These are phyloP conservation scores for Drosophila nannoptera DNA, from an alignment of 1,140 invertebrate genomes.

Conservation along the genomic window DNA sequence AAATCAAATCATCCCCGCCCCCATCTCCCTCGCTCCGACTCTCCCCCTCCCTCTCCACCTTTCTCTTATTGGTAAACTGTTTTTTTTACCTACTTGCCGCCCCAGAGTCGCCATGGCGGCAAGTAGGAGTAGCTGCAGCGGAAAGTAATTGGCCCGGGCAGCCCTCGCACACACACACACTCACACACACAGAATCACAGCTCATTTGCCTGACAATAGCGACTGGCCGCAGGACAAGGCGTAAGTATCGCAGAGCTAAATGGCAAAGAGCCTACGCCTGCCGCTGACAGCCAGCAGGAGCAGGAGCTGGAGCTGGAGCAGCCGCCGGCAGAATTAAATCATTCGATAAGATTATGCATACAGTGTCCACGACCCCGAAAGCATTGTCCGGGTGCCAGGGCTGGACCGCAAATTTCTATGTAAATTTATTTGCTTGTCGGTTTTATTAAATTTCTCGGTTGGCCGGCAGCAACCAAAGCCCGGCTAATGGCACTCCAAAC, in stretches of 20 bases:
- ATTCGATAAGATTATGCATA: slow-evolving; percentile 73
- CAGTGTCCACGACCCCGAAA: slow-evolving; percentile 36
- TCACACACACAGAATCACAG: slow-evolving; percentile 12
- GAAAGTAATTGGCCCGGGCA: slow-evolving; percentile 32
- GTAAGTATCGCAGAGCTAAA: slow-evolving; percentile 39
- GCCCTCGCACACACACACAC: slow-evolving; percentile 9
- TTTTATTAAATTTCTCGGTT: slow-evolving; percentile 65
- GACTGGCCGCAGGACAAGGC: slow-evolving; percentile 16
- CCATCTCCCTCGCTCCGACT: too few species aligned
- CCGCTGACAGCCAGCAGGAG: slow-evolving; percentile 22
- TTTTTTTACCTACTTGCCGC: background rate
- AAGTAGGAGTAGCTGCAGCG: background rate
- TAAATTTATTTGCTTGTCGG: slow-evolving; percentile 61
- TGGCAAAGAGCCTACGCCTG: slow-evolving; percentile 21
- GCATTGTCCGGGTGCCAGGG: slow-evolving; percentile 28
- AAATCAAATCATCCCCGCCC: slow-evolving; percentile 27
- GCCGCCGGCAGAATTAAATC: slow-evolving; percentile 60
- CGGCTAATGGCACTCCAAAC: slow-evolving; percentile 66
- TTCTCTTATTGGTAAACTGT: background rate
- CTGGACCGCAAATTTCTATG: slow-evolving; percentile 45
- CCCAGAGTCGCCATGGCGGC: slow-evolving; percentile 39
- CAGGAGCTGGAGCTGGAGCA: slow-evolving; percentile 17
- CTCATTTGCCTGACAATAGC: slow-evolving; percentile 31
- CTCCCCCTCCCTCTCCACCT: too few species aligned
- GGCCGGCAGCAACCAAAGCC: slow-evolving; percentile 28